phyloP scores from a whole-genome alignment of 2,797 vertebrate species.

The Neosilurus hyrtlii region DNA sequence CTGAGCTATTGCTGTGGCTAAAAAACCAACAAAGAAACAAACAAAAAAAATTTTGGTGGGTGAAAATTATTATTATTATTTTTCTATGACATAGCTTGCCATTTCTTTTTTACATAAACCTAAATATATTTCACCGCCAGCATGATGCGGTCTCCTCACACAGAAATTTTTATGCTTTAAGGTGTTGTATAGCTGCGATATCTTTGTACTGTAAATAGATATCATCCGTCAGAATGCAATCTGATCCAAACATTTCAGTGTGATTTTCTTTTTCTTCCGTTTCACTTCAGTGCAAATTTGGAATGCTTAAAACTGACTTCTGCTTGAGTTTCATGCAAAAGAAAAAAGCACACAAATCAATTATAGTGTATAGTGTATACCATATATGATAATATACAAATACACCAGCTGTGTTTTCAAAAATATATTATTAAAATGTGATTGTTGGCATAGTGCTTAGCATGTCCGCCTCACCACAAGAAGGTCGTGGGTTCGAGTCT shows the following conservation, averaged over 20 bases:
- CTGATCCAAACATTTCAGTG: background rate
- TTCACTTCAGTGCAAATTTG: background rate
- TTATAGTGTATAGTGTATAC: background rate
- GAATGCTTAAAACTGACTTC: background rate
- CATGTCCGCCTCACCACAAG: no score
- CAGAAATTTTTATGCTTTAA: background rate
- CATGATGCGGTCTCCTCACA: background rate
- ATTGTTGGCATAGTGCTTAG: no score
- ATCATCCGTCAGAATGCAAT: background rate
- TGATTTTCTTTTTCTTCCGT: background rate
- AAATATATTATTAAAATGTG: no score
- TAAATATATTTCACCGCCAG: background rate
- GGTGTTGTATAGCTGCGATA: background rate
- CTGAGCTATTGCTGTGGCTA: background rate
- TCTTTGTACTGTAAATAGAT: background rate
- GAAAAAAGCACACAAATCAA: background rate
- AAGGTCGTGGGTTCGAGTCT: no score
- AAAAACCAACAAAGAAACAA: background rate
- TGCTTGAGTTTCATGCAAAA: background rate
- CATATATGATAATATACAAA: no score
- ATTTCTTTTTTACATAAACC: background rate
- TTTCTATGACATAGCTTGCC: no score
- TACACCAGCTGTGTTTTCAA: no score
- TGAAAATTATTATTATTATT: no score
- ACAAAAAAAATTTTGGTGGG: no score